A percentile compares a stretch with the other conserved stretches of the same genome.
Conservation (phyloP, 1,140 invertebrate genomes). For the Lamellibrachia luymesi region DNA sequence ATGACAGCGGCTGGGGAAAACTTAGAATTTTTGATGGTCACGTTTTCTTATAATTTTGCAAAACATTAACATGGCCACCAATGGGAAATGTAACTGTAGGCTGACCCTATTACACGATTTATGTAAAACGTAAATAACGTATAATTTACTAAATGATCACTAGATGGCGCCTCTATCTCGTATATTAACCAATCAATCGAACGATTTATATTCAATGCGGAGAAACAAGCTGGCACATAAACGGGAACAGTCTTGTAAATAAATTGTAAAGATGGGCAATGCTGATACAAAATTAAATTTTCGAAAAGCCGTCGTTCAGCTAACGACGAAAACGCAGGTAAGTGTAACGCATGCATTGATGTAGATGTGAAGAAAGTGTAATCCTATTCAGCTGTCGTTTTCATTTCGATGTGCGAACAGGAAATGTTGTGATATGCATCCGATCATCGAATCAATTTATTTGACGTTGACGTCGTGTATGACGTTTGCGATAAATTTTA, state of each 20-base stretch:
- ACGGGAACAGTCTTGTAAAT: conserved; percentile 6
- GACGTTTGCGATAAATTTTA: neutral
- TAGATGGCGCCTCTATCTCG: neutral
- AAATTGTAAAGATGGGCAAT: conserved; percentile 80
- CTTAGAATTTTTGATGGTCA: too few species aligned
- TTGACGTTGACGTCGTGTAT: neutral
- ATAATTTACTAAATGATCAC: neutral
- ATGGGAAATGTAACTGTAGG: too few species aligned
- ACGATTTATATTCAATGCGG: conserved; percentile 2
- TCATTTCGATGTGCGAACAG: neutral
- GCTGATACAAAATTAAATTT: conserved; percentile 96
- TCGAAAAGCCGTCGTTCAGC: conserved; percentile 92
- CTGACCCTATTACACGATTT: too few species aligned
- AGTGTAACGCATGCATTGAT: conserved; percentile 30
- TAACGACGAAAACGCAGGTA: conserved; percentile 94
- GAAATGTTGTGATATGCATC: neutral
- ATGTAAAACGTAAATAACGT: too few species aligned
- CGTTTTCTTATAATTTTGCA: too few species aligned
- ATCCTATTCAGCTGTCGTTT: neutral
- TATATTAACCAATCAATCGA: neutral
- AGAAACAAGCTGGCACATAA: neutral
- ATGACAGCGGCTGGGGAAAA: too few species aligned
- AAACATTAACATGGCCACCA: too few species aligned
- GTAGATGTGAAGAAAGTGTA: neutral
- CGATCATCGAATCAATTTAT: neutral